phyloP scores from a whole-genome alignment of 2,888 invertebrate species.

The Polymixis lichenea region DNA sequence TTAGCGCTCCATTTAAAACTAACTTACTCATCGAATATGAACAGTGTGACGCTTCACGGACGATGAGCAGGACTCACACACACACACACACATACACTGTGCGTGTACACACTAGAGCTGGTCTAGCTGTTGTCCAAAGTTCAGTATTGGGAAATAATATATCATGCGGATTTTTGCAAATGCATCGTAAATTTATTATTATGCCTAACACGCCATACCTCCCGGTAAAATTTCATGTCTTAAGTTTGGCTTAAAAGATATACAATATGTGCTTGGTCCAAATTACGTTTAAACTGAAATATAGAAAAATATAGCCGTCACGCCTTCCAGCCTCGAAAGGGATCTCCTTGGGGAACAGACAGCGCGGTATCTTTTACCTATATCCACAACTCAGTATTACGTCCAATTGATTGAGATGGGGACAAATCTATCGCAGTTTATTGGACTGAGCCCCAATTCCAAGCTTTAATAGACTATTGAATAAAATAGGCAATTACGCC shows the following conservation, averaged over 20 bases:
- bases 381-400: constrained; percentile 20
- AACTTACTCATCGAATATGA: neutral
- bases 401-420: constrained; percentile 36
- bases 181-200: neutral
- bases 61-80: neutral
- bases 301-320: neutral
- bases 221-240: neutral
- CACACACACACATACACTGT: neutral
- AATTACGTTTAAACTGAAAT: constrained; percentile 7
- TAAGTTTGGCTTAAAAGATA: neutral
- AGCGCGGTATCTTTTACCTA: neutral
- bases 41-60: neutral
- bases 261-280: neutral
- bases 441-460: constrained; percentile 22
- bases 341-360: constrained; percentile 19
- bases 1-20: neutral
- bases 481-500: constrained; percentile 34
- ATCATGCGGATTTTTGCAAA: neutral
- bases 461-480: constrained; percentile 39
- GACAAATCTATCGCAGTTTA: constrained; percentile 20
- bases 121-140: neutral
- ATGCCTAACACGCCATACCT: neutral
- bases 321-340: neutral
- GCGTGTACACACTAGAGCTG: neutral
- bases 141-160: neutral